Evolutionary conservation across 2,797 vertebrate species (phyloP), one percentile per base, ranked within the genome.

Genomic region (Parambassis ranga): DNA sequence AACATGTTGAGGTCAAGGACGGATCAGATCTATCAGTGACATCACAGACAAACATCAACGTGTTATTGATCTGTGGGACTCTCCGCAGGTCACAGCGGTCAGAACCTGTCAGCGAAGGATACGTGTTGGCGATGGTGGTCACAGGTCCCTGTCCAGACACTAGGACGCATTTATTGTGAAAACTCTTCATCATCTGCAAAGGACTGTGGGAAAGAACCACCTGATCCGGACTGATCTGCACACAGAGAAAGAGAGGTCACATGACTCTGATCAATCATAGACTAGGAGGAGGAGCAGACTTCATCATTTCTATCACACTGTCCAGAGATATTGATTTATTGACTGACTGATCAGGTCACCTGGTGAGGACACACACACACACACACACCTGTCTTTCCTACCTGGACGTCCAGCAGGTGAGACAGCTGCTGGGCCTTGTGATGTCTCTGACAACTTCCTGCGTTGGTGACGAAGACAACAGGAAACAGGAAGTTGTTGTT

Each of bases 161-260:
- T 49, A 96, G 83, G 4, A 96, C 92, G 65, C 92, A 92, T 71
- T 95, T 96, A 26, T 95, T 84, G 47, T 96, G 95, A 7, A 93
- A 95, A 39, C 65, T 89, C 57, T 78, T 93, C 81, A 96, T 90
- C 90, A 94, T 94, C 31, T 65, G 80, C 72, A 96, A 82, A 61
- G 95, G 95, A 81, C 94, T 95, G 85, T 97, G 93, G 0, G 95
- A 96, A 84, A 97, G 92, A 85, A 97, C 85, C 32, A 96, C 94
- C 32, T 96, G 95, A 27, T 95, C 93, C 15, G 93, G 92, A 0
- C 88, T 79, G 42, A 97, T 88, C 95, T 97, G 38, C 31, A 57
- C 8, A 46, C 10, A 48, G 5, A 60, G 6, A 58, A 13, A 65
- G 23, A 41, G 10, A 19, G 18, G 47, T 44, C 35, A 68, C 24